Evolutionary conservation across 2,113 vertebrate species (phyloP), one percentile per base, ranked within the genome.

Genomic region (Triplophysa siluroides): DNA sequence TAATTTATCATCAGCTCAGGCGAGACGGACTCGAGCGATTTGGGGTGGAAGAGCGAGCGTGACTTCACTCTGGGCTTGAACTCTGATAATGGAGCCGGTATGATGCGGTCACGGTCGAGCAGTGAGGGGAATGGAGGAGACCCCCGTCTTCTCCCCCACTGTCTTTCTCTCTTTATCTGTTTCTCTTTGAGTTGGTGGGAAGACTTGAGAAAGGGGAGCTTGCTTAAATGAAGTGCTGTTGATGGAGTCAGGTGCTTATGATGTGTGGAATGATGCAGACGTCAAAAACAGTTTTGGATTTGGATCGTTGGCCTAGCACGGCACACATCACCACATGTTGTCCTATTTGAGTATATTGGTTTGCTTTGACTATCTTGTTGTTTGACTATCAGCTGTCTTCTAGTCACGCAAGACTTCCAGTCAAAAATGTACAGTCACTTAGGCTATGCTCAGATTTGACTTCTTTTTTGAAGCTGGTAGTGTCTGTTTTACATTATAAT

Each of bases 1-100:
- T 86, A 86, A 86, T 86, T 86, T 78, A 81, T 84, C 85, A 81
- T 78, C 78, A 68, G 75, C 64, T 76, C 74, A 75, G 74, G 73
- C 47, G 68, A 81, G 78, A 82, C 77, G 24, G 80, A 78, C 70
- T 9, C 23, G 56, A 76, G 61, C 52, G 41, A 63, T 78, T 86
- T 72, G 64, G 73, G 74, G 11, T 67, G 76, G 52, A 68, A 29
- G n/a, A 19, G 61, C 10, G 68, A 74, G 68, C 21, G 47, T 63
- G 81, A 65, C 78, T 85, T 83, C 60, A 69, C 78, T 73, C 79
- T 47, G 64, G 43, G 76, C 74, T 66, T 80, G 76, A 82, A 83
- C 81, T 78, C 83, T 81, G 72, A 82, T 85, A 83, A 85, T 81
- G 63, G 83, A 81, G 81, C 65, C 18, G 71, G 80, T 81, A 83